Evolutionary conservation across 2,888 invertebrate genomes (phyloP), one percentile per base, ranked within the genome.

Genomic region (Operophtera brumata): DNA sequence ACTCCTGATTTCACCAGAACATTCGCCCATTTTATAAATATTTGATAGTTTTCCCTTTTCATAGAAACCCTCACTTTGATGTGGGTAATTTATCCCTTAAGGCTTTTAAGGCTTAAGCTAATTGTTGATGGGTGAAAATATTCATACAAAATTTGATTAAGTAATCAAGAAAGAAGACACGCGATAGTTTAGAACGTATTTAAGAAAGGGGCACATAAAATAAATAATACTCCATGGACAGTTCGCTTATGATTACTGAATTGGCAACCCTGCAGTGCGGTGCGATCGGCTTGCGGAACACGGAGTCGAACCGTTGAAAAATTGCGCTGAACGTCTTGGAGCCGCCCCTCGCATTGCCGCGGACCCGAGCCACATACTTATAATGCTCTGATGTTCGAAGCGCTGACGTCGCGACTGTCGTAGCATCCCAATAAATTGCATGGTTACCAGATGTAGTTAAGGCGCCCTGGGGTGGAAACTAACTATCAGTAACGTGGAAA

Each of bases 271-370:
- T 76, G 75, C 78, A 75, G 74, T 80, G 80, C 77, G 75, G 71
- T 47, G 68, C 61, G 71, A 82, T 85, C 80, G 74, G 81, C 77
- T 83, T 81, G 76, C 81, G 69, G 75, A 86, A 84, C 86, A 86
- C 85, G 85, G 68, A 81, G 71, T 66, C 80, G 83, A 84, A 83
- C 71, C 80, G 81, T 79, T 88, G 85, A 89, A 89, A 89, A 89
- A 89, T 88, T 86, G 84, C 84, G 76, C 79, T 71, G 80, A 86
- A 78, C 82, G 85, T 85, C 86, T 87, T 79, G 77, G 72, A 77
- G 70, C 78, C 79, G 73, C 80, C 80, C 81, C 74, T 77, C 77
- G 75, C 81, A 74, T 76, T 75, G 75, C 62, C 68, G 73, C 69
- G 75, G 66, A 75, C 75, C 77, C 72, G 82, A 77, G 78, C 73